These are phyloP conservation scores for Abrostola triplasia DNA, from an alignment of 2,888 invertebrate genomes.

Conservation along the genomic window DNA sequence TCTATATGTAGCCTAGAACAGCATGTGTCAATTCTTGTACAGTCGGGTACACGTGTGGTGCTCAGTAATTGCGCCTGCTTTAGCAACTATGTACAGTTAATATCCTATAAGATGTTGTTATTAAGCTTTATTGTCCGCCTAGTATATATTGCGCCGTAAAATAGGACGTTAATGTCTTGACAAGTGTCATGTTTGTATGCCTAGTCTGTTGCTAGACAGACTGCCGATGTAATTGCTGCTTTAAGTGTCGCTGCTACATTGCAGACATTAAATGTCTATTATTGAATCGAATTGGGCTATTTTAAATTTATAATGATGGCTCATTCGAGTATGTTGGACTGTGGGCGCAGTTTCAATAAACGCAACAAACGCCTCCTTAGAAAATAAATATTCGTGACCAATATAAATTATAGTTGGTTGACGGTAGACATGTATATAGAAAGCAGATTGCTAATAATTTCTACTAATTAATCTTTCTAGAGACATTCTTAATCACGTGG, in stretches of 20 bases:
- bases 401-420: too few relatives aligned
- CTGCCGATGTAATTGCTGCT: constrained; percentile 11
- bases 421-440: too few relatives aligned
- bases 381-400: too few relatives aligned
- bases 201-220: constrained; percentile 9
- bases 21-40: constrained; percentile 32
- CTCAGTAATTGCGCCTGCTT: constrained; percentile 68
- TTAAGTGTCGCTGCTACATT: not conserved
- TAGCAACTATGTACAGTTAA: constrained; percentile 70
- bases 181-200: constrained; percentile 42
- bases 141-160: constrained; percentile 62
- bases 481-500: too few relatives aligned
- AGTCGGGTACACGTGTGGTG: constrained; percentile 17
- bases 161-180: constrained; percentile 52
- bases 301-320: too few relatives aligned
- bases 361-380: too few relatives aligned
- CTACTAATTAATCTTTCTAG: too few relatives aligned
- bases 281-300: too few relatives aligned
- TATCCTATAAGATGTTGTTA: constrained; percentile 65
- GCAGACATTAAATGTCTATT: too few relatives aligned
- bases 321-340: too few relatives aligned
- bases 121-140: constrained; percentile 63
- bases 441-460: too few relatives aligned
- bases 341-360: too few relatives aligned
- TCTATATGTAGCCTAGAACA: constrained; percentile 27